A percentile compares a stretch with the other conserved stretches of the same genome.
These are phyloP conservation scores for Netelia inedita DNA, from an alignment of 2,888 invertebrate genomes.

Conservation along the genomic window DNA sequence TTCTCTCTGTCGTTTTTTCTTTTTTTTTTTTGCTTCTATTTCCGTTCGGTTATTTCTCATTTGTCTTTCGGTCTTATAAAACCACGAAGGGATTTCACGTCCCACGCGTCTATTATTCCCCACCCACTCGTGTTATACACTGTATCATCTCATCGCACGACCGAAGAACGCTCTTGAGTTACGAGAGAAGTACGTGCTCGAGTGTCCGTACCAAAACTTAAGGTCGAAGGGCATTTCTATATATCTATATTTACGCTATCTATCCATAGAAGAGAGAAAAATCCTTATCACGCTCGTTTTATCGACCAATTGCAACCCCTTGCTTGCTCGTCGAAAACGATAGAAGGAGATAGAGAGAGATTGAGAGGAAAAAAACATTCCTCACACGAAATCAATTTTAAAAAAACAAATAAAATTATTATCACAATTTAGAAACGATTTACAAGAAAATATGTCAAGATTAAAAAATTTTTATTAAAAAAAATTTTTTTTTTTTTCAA, in stretches of 20 bases:
- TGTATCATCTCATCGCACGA: conserved; percentile 33
- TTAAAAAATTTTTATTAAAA: no score
- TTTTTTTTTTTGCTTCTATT: not conserved
- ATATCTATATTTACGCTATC: not conserved
- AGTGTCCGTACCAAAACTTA: conserved; percentile 46
- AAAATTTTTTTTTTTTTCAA: no score
- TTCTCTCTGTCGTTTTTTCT: not conserved
- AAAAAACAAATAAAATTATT: not conserved
- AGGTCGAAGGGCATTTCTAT: not conserved
- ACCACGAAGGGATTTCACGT: not conserved
- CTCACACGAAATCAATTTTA: not conserved
- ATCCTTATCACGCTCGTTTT: not conserved
- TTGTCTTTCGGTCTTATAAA: not conserved
- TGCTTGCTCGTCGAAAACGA: not conserved
- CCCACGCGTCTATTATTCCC: conserved; percentile 34
- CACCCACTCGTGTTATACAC: conserved; percentile 35
- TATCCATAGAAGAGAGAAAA: not conserved
- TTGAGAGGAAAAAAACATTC: not conserved
- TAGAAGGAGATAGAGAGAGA: not conserved
- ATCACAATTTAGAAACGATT: not conserved
- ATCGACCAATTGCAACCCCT: not conserved
- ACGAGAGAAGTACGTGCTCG: conserved; percentile 59
- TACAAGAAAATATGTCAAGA: no score
- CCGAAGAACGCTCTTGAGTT: conserved; percentile 39
- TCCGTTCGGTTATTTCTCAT: conserved; percentile 19